Evolutionary conservation across 1,140 invertebrate species (phyloP).

Genomic region (Probaryconus sp.): DNA sequence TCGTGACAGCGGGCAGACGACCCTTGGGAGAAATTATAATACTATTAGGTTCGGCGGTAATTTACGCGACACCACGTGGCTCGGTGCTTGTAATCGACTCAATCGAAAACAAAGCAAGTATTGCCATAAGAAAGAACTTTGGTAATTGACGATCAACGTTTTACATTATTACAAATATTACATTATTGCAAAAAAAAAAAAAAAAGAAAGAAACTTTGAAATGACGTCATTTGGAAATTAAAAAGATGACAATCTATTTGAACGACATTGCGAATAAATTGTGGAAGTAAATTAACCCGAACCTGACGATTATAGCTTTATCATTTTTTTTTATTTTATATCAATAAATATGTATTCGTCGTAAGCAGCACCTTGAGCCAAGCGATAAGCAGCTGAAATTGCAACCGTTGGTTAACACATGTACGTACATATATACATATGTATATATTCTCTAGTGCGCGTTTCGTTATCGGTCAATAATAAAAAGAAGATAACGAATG

Average conservation of each 20-base stretch:
- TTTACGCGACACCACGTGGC: constrained; percentile 23
- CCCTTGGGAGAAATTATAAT: constrained; percentile 38
- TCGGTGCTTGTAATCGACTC: constrained; percentile 36
- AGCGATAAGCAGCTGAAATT: constrained; percentile 57
- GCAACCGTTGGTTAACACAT: constrained; percentile 53
- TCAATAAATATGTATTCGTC: constrained; percentile 29
- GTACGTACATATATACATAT: too few species aligned
- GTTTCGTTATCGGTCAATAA: constrained; percentile 49
- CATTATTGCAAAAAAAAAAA: constrained; percentile 32
- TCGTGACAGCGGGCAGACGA: constrained; percentile 18
- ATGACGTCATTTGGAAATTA: too few species aligned
- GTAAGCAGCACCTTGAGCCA: constrained; percentile 40
- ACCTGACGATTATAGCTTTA: too few species aligned
- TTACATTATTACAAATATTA: constrained; percentile 44
- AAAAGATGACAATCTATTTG: too few species aligned
- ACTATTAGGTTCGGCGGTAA: constrained; percentile 38
- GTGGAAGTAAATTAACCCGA: too few species aligned
- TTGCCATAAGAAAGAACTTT: constrained; percentile 14
- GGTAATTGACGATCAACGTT: constrained; percentile 33
- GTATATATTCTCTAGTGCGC: constrained; percentile 32
- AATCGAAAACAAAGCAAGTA: constrained; percentile 16
- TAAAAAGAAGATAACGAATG: constrained; percentile 33
- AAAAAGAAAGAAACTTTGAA: too few species aligned
- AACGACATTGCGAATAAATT: too few species aligned
- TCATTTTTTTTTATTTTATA: constrained; percentile 27